Conservation (phyloP, 2,113 vertebrate species). For the Brachionichthys hirsutus region DNA sequence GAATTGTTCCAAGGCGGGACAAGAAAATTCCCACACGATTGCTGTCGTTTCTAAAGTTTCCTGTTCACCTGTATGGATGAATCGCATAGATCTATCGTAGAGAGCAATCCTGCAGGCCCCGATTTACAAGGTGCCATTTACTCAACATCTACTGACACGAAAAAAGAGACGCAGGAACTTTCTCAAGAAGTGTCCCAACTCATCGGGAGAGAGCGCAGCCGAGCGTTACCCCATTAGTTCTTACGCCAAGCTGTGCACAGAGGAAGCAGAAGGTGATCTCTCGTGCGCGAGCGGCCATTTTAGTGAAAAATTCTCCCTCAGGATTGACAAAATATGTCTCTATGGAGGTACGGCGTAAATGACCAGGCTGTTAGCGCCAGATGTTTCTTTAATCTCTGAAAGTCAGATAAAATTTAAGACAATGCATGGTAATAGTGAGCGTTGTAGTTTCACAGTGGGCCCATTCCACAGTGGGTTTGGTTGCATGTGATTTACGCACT, state of each 20-base stretch:
- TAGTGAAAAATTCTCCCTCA: too few species aligned
- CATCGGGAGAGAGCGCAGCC: slow-evolving; percentile 4
- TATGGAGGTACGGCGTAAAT: slow-evolving; percentile 7
- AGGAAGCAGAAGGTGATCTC: too few species aligned
- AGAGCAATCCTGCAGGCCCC: slow-evolving; percentile 2
- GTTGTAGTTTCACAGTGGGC: slow-evolving; percentile 44
- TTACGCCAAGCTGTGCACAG: too few species aligned
- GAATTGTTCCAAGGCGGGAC: neutral
- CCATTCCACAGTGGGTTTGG: slow-evolving; percentile 15
- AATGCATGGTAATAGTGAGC: slow-evolving; percentile 17
- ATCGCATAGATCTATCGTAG: neutral
- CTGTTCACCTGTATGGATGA: slow-evolving; percentile 13
- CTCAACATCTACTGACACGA: slow-evolving; percentile 4
- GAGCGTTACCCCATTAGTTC: too few species aligned
- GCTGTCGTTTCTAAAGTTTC: slow-evolving; percentile 5
- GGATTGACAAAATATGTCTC: too few species aligned
- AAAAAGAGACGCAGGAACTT: neutral
- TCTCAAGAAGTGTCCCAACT: slow-evolving; percentile 48
- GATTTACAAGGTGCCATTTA: slow-evolving; percentile 17
- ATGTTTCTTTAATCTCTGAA: slow-evolving; percentile 38
- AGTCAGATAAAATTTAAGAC: slow-evolving; percentile 40
- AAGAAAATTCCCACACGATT: neutral
- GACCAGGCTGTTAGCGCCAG: slow-evolving; percentile 10
- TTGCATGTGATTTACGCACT: slow-evolving; percentile 15
- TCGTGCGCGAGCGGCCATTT: too few species aligned